phyloP scores from a whole-genome alignment of 2,888 invertebrate species.

The Cephus pygmeus region DNA sequence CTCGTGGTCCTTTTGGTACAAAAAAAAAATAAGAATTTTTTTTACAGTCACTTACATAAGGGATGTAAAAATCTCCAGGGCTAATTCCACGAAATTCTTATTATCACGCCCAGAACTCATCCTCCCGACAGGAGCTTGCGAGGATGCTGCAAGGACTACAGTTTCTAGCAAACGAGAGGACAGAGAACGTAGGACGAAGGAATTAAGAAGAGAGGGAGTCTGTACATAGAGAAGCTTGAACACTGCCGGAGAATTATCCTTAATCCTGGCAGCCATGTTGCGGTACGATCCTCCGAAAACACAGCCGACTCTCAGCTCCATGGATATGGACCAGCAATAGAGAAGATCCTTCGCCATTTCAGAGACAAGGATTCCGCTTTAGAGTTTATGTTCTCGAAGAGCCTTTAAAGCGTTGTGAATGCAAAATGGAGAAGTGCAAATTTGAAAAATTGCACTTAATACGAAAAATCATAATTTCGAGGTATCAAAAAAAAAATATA shows the following conservation, averaged over 20 bases:
- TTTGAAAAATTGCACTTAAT: background rate
- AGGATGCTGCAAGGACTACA: background rate
- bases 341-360: background rate
- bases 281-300: slow-evolving; percentile 13
- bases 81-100: background rate
- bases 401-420: background rate
- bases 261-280: slow-evolving; percentile 18
- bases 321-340: background rate
- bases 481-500: background rate
- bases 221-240: background rate
- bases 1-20: background rate
- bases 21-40: background rate
- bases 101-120: background rate
- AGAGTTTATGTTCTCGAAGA: background rate
- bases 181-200: background rate
- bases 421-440: background rate
- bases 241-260: slow-evolving; percentile 3
- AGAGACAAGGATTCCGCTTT: background rate
- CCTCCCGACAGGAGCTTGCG: background rate
- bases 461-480: background rate
- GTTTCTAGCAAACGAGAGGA: background rate
- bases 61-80: background rate
- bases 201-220: background rate
- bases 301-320: background rate
- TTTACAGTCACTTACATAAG: background rate